These are phyloP conservation scores for Drosophila kohkoa DNA, from an alignment of 1,140 invertebrate genomes.

Conservation along the genomic window DNA sequence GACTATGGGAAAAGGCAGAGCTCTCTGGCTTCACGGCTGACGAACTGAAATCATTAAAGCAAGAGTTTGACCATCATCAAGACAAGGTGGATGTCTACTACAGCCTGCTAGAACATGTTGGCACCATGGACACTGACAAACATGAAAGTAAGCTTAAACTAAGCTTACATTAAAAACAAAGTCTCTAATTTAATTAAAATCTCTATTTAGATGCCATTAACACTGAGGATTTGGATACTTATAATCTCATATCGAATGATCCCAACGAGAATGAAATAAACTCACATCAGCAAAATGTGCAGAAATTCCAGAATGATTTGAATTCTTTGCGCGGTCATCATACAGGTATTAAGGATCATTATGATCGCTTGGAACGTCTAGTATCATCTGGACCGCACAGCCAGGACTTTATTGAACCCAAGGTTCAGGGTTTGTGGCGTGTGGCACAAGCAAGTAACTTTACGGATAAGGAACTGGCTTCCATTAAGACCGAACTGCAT, in stretches of 20 bases:
- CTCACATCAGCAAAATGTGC: conserved; percentile 80
- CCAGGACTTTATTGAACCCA: conserved; percentile 94
- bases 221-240: conserved; percentile 88
- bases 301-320: conserved; percentile 87
- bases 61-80: conserved; percentile 96
- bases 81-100: conserved; percentile 97
- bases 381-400: conserved; percentile 89
- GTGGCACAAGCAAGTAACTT: conserved; percentile 93
- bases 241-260: conserved; percentile 86
- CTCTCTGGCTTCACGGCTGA: conserved; percentile 92
- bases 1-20: conserved; percentile 96
- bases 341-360: conserved; percentile 91
- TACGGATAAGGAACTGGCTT: conserved; percentile 91
- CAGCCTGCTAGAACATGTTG: conserved; percentile 90
- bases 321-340: conserved; percentile 92
- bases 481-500: conserved; percentile 93
- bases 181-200: background rate
- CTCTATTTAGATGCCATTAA: conserved; percentile 86
- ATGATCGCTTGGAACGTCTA: conserved; percentile 91
- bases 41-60: conserved; percentile 92
- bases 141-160: conserved; percentile 87
- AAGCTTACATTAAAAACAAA: background rate
- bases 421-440: conserved; percentile 95
- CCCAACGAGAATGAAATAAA: conserved; percentile 79
- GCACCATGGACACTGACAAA: conserved; percentile 85